Base-by-base conservation (phyloP, 1,140 invertebrate species). In the Drosophila pseudoananassae region DNA sequence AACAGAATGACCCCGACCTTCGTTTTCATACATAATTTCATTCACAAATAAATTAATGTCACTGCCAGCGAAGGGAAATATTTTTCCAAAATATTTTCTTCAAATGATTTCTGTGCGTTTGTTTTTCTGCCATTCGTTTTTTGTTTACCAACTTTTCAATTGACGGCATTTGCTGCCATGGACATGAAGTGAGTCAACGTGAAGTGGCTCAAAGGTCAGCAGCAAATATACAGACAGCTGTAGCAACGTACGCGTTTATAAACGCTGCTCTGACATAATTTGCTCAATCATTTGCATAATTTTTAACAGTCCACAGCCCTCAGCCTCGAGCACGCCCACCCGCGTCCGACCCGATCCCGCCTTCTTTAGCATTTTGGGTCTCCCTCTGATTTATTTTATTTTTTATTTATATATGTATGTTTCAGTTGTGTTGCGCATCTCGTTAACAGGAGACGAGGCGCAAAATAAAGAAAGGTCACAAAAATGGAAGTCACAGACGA, bases 211-310 rank as follows among this genome's bases (percentile, higher is more conserved):
- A 88, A 54, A 87, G 83, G 83, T 88, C 75, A 87, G 78, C 61
- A 45, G 53, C 47, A 58, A 72, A 68, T 55, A 50, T 38, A 70
- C 45, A 77, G 10, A 54, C 49, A 66, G 50, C 33, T 54, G 38
- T 56, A 25, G 9, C 15, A 36, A 10, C 31, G 15, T 71, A 40
- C 10, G 31, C 58, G 23, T 29, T 52, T 52, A 50, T 52, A 64
- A 56, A 51, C 45, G 66, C 63, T 43, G 45, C 51, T 80, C 81
- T 87, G 83, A 87, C 83, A 88, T 88, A 79, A 87, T 87, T 87
- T 87, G 83, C 63, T 72, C 83, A 87, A 87, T 87, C 83, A 87
- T 87, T 87, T 87, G 78, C 83, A 87, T 87, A 87, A 87, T 87
- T 87, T 87, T 79, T 65, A 66, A 72, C 56, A 78, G 55, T 69